Conservation (phyloP, 1,140 invertebrate genomes). For the Dinoponera quadriceps region DNA sequence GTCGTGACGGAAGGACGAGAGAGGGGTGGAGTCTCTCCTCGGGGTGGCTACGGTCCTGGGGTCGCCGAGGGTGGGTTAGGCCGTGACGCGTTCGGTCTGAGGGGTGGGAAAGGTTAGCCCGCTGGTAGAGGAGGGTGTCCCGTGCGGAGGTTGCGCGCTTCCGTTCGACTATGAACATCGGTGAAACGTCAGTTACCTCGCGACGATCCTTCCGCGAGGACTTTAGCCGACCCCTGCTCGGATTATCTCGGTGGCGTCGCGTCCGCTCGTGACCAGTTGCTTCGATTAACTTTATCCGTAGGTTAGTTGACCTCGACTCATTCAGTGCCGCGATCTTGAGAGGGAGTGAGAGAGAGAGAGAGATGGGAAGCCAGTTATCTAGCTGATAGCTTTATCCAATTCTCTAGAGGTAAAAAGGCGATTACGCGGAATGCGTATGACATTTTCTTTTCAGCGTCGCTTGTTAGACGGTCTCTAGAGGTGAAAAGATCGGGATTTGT, state of each 20-base stretch:
- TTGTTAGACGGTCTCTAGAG: not conserved
- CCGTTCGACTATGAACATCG: constrained; percentile 76
- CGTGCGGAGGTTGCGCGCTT: constrained; percentile 78
- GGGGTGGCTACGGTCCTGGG: constrained; percentile 68
- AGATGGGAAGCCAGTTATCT: not conserved
- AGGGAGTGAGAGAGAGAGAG: not conserved
- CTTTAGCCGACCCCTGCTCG: constrained; percentile 48
- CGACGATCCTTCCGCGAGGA: constrained; percentile 82
- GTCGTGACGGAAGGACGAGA: constrained; percentile 57
- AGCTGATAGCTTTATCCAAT: not conserved
- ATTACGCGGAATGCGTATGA: constrained; percentile 7
- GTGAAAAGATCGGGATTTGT: not conserved
- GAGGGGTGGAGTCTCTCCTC: constrained; percentile 68
- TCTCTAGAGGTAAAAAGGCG: not conserved
- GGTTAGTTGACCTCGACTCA: not conserved
- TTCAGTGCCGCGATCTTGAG: not conserved
- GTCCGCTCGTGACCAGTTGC: not conserved
- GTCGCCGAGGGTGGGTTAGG: constrained; percentile 67
- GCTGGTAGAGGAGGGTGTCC: constrained; percentile 61
- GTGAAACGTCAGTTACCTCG: constrained; percentile 81
- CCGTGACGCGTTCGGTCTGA: constrained; percentile 48
- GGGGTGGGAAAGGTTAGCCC: constrained; percentile 61
- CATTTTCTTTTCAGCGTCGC: not conserved
- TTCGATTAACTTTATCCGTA: constrained; percentile 7
- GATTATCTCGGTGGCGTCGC: constrained; percentile 16